Conservation (phyloP, 2,113 vertebrate species). For the Antechinus stuartii region DNA sequence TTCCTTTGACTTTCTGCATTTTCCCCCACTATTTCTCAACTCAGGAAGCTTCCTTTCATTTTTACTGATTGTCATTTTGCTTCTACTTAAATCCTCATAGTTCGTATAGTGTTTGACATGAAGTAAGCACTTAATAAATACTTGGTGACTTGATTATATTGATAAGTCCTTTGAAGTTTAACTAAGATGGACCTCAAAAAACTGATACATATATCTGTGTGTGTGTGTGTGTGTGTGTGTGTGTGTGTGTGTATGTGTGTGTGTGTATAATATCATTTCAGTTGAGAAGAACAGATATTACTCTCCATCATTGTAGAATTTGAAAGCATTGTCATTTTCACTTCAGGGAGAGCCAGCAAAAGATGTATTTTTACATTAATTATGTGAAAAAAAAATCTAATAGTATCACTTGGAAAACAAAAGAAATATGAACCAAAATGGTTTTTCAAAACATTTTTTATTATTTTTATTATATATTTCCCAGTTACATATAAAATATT, state of each 20-base stretch:
- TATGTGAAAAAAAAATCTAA: too few species aligned
- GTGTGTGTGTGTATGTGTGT: too few species aligned
- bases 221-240: too few species aligned
- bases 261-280: neutral
- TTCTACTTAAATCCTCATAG: neutral
- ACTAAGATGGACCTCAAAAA: neutral
- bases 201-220: neutral
- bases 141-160: neutral
- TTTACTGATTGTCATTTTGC: neutral
- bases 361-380: neutral
- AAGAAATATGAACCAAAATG: too few species aligned
- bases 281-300: neutral
- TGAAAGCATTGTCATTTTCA: neutral
- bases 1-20: neutral
- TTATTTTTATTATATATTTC: too few species aligned
- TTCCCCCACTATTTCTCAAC: too few species aligned
- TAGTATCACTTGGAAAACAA: too few species aligned
- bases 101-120: neutral
- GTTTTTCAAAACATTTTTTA: too few species aligned
- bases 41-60: neutral
- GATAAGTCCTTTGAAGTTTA: neutral
- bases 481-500: too few species aligned
- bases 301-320: neutral
- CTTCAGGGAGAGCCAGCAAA: neutral
- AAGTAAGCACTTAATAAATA: neutral